phyloP scores from a whole-genome alignment of 2,113 vertebrate genomes.

The Formicarius rufipectus region DNA sequence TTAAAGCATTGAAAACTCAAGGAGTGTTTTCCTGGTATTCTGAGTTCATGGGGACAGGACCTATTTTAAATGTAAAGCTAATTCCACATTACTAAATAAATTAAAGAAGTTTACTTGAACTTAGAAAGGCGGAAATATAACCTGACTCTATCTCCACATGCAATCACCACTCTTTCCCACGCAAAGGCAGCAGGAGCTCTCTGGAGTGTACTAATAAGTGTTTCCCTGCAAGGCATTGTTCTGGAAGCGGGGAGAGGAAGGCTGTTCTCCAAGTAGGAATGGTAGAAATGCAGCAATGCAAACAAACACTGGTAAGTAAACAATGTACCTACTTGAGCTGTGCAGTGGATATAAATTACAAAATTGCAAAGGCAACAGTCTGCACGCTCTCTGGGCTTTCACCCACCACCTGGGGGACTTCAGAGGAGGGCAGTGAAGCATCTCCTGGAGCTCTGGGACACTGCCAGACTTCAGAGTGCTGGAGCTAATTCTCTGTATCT shows the following conservation, averaged over 20 bases:
- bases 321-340: background rate
- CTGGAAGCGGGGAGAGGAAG: background rate
- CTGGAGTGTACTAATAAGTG: background rate
- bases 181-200: conserved; percentile 38
- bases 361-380: background rate
- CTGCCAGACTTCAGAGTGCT: background rate
- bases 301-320: conserved; percentile 22
- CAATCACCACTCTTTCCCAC: conserved; percentile 19
- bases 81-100: conserved; percentile 27
- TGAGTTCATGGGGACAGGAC: background rate
- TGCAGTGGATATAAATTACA: background rate
- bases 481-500: background rate
- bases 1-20: background rate
- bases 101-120: conserved; percentile 43
- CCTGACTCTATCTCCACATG: background rate
- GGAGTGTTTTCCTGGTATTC: background rate
- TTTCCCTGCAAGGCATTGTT: conserved; percentile 3
- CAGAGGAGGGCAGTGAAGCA: background rate
- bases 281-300: conserved; percentile 42
- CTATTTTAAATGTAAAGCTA: conserved; percentile 2
- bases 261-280: background rate
- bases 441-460: background rate
- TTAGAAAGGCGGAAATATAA: background rate
- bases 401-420: background rate
- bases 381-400: background rate